Percentiles rank a stretch among this genome's conserved stretches.
These are phyloP conservation scores for Drosophila anceps DNA, from an alignment of 2,888 invertebrate species.

Conservation along the genomic window DNA sequence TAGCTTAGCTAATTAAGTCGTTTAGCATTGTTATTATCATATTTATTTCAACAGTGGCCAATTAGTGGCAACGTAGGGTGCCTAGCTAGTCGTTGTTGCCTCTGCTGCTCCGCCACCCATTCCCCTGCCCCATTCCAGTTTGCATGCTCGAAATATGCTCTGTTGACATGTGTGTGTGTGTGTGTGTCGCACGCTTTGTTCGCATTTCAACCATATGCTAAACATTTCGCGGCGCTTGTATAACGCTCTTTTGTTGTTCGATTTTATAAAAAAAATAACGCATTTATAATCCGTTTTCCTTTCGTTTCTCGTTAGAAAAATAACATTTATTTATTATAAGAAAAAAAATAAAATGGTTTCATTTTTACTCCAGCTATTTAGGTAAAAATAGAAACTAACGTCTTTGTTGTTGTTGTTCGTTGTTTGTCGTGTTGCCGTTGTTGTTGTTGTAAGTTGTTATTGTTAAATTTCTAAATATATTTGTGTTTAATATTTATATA, in stretches of 20 bases:
- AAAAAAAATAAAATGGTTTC: slow-evolving; percentile 64
- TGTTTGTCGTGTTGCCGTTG: slow-evolving; percentile 5
- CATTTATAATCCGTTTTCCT: slow-evolving; percentile 61
- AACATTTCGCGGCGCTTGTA: slow-evolving; percentile 60
- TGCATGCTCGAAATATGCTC: slow-evolving; percentile 58
- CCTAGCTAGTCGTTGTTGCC: slow-evolving; percentile 10
- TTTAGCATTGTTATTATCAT: not conserved
- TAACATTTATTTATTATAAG: slow-evolving; percentile 62
- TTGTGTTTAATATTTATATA: slow-evolving; percentile 65
- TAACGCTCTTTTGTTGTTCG: slow-evolving; percentile 52
- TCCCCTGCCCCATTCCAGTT: slow-evolving; percentile 32
- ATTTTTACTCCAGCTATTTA: slow-evolving; percentile 48
- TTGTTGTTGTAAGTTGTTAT: slow-evolving; percentile 24
- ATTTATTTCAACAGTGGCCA: not conserved
- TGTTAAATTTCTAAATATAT: slow-evolving; percentile 49
- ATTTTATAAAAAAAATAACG: slow-evolving; percentile 53
- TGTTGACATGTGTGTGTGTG: slow-evolving; percentile 49
- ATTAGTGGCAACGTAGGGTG: slow-evolving; percentile 12
- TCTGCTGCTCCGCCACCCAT: not conserved
- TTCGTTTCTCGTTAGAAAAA: slow-evolving; percentile 46
- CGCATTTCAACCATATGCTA: slow-evolving; percentile 67
- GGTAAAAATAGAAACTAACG: slow-evolving; percentile 59
- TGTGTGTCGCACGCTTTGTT: slow-evolving; percentile 64
- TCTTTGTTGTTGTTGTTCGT: slow-evolving; percentile 8
- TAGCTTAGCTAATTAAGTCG: not conserved